Evolutionary conservation across 35 echinoderm and acorn worm species (phyloP).

Genomic region (Nesometra sesokonis): DNA sequence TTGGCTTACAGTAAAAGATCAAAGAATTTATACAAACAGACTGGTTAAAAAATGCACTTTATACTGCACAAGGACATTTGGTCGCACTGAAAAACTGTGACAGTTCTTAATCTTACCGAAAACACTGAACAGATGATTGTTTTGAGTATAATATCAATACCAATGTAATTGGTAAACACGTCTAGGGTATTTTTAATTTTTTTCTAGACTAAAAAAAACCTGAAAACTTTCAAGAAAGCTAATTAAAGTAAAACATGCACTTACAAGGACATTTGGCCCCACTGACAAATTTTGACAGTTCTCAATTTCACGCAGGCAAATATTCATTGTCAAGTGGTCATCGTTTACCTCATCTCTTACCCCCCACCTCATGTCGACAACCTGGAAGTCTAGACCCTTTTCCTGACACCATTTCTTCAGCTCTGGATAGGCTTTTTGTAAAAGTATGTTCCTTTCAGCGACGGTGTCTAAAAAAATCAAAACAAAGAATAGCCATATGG

Average conservation of each 20-base stretch:
- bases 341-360: conserved; percentile 66
- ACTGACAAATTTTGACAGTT: conserved; percentile 69
- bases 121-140: too few species aligned
- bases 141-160: too few species aligned
- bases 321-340: conserved; percentile 66
- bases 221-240: not conserved
- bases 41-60: too few species aligned
- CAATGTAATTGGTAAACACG: not conserved
- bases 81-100: too few species aligned
- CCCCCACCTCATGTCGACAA: conserved; percentile 97
- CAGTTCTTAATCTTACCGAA: too few species aligned
- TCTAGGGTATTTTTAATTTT: not conserved
- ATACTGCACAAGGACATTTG: too few species aligned
- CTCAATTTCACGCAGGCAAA: conserved; percentile 76
- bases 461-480: conserved; percentile 36
- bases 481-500: not conserved
- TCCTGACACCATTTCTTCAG: conserved; percentile 62
- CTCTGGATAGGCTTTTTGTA: conserved; percentile 34
- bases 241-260: not conserved
- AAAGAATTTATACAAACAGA: too few species aligned
- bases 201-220: not conserved
- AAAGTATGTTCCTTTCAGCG: conserved; percentile 53
- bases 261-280: conserved; percentile 94
- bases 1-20: too few species aligned
- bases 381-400: conserved; percentile 71